Evolutionary conservation across 2,888 invertebrate genomes (phyloP).

Genomic region (Atherix ibis): DNA sequence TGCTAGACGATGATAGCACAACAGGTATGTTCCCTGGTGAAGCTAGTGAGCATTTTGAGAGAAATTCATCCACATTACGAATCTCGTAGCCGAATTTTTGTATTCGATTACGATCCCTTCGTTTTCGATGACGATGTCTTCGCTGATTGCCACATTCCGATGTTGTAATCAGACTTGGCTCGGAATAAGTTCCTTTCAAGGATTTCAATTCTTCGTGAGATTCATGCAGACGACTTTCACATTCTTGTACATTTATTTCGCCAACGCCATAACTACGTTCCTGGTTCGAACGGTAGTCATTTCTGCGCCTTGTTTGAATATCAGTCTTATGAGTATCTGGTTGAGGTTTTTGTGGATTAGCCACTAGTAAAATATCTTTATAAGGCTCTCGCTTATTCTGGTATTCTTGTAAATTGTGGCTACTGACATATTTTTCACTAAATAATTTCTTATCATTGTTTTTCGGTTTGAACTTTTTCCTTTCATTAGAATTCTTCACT

Average conservation of each 20-base stretch:
- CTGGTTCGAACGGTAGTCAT: background rate
- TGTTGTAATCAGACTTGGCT: conserved; percentile 28
- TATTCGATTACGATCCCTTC: conserved; percentile 25
- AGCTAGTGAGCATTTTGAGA: conserved; percentile 63
- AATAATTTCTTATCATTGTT: conserved; percentile 17
- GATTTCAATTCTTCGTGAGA: conserved; percentile 14
- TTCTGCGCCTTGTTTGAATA: conserved; percentile 12
- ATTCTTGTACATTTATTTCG: conserved; percentile 11
- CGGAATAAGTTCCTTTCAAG: conserved; percentile 29
- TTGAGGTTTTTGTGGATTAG: conserved; percentile 27
- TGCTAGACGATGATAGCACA: conserved; percentile 58
- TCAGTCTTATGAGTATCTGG: conserved; percentile 14
- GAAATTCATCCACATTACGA: conserved; percentile 60
- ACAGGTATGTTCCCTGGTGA: conserved; percentile 75
- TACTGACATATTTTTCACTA: conserved; percentile 28
- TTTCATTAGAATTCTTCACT: conserved; percentile 31
- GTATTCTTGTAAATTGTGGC: conserved; percentile 27
- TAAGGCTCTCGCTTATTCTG: conserved; percentile 21
- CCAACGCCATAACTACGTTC: background rate
- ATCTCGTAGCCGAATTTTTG: conserved; percentile 61
- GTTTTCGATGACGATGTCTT: conserved; percentile 29
- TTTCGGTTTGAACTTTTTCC: conserved; percentile 21
- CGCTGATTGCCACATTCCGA: conserved; percentile 24
- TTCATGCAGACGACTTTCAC: conserved; percentile 15
- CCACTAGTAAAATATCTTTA: conserved; percentile 28